Conservation (phyloP, 2,113 vertebrate genomes). For the Cryptomyrus ogoouensis region DNA sequence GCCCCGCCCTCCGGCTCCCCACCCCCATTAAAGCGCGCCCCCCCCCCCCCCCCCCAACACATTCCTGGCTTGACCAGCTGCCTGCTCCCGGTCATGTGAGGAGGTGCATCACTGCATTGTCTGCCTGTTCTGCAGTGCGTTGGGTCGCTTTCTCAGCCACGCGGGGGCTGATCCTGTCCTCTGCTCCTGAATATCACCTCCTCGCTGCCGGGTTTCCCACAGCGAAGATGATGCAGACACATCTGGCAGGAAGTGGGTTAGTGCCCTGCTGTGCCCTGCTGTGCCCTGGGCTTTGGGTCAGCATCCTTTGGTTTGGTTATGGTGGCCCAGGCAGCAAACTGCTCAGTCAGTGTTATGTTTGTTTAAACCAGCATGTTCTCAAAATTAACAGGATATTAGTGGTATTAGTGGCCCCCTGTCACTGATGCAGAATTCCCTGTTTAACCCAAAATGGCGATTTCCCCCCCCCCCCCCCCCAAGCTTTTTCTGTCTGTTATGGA, state of each 20-base stretch:
- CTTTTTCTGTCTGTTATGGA: not conserved
- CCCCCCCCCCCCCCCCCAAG: not conserved
- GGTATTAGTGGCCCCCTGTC: not conserved
- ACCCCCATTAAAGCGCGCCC: too few species aligned
- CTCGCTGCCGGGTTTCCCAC: not conserved
- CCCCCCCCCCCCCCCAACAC: not conserved
- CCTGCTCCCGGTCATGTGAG: not conserved
- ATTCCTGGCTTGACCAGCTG: not conserved
- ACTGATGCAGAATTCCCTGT: not conserved
- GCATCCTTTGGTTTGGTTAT: not conserved
- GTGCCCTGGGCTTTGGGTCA: not conserved
- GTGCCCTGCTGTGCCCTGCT: not conserved
- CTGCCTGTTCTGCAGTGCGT: slow-evolving; percentile 21
- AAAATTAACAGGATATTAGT: not conserved
- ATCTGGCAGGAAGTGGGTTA: not conserved
- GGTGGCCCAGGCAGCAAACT: not conserved
- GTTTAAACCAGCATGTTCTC: not conserved
- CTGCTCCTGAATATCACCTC: not conserved
- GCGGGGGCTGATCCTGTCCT: slow-evolving; percentile 35
- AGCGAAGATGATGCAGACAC: not conserved
- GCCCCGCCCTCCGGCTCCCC: too few species aligned
- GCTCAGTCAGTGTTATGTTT: not conserved
- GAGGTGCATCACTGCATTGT: slow-evolving; percentile 16
- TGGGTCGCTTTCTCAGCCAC: slow-evolving; percentile 32
- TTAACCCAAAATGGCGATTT: not conserved